phyloP scores from a whole-genome alignment of 2,113 vertebrate species.

The Elachura formosa region DNA sequence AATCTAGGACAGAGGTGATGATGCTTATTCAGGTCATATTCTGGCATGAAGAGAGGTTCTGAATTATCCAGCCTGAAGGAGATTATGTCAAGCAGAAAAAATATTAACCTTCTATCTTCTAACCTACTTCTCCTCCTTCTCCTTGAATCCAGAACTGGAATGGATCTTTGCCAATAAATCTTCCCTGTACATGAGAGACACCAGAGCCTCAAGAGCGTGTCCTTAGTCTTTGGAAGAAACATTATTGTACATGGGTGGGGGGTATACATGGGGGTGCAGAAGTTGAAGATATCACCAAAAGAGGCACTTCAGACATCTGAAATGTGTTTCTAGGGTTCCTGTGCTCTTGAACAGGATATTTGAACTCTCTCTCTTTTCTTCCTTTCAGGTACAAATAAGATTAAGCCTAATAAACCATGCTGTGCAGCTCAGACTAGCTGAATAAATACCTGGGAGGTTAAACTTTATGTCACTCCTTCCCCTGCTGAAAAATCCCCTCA shows the following conservation, averaged over 20 bases:
- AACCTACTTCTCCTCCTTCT: background rate
- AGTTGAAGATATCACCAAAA: background rate
- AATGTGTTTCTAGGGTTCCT: background rate
- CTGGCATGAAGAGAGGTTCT: background rate
- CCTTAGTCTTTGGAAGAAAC: background rate
- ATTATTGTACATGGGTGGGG: background rate
- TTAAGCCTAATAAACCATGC: background rate
- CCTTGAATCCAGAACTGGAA: background rate
- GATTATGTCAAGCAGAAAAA: background rate
- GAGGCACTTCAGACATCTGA: background rate
- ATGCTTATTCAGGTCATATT: background rate
- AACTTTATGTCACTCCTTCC: background rate
- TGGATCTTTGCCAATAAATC: background rate
- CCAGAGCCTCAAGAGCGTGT: background rate
- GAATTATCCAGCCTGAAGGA: background rate
- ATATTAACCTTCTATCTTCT: no score
- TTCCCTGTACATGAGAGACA: background rate
- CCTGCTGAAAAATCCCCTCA: background rate
- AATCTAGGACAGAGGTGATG: background rate
- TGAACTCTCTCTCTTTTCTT: background rate
- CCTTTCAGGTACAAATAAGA: background rate
- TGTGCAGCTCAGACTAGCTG: background rate
- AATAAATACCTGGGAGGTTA: background rate
- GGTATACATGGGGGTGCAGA: no score
- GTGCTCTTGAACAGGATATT: background rate